These are phyloP conservation scores for Trachelipus rathkii DNA, from an alignment of 1,140 invertebrate species.

Conservation along the genomic window DNA sequence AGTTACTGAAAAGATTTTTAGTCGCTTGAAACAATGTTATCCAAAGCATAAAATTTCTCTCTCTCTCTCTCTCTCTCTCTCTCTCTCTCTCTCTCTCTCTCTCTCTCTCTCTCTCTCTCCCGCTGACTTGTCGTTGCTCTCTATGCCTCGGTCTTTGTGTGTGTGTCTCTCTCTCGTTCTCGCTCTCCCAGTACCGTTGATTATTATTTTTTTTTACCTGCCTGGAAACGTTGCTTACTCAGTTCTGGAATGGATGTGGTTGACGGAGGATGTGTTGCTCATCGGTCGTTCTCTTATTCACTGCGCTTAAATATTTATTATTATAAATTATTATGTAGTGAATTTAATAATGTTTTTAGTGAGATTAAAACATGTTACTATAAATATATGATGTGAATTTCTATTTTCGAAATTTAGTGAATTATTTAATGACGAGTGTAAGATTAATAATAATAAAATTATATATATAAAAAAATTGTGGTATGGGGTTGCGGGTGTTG, in stretches of 20 bases:
- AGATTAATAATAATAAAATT: conserved; percentile 4
- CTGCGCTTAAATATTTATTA: not conserved
- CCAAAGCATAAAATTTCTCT: conserved; percentile 1
- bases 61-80: conserved; percentile 27
- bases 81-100: conserved; percentile 25
- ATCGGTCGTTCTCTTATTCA: not conserved
- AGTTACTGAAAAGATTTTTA: conserved; percentile 21
- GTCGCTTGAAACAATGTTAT: not conserved
- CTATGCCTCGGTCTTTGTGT: too few species aligned
- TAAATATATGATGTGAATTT: conserved; percentile 14
- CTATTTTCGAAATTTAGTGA: not conserved
- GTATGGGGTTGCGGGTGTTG: conserved; percentile 32
- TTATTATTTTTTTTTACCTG: conserved; percentile 1
- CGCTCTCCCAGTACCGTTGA: not conserved
- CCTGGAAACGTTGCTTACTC: not conserved
- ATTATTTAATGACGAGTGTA: conserved; percentile 7
- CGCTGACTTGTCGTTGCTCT: too few species aligned
- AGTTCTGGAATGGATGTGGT: not conserved
- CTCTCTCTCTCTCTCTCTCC: conserved; percentile 9
- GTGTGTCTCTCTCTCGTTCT: not conserved
- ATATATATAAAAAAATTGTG: not conserved
- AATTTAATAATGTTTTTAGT: conserved; percentile 16
- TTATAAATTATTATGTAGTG: not conserved
- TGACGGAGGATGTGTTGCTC: not conserved
- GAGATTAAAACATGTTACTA: conserved; percentile 3